These are phyloP conservation scores for Strigops habroptila DNA, from an alignment of 2,113 vertebrate genomes.

Conservation along the genomic window DNA sequence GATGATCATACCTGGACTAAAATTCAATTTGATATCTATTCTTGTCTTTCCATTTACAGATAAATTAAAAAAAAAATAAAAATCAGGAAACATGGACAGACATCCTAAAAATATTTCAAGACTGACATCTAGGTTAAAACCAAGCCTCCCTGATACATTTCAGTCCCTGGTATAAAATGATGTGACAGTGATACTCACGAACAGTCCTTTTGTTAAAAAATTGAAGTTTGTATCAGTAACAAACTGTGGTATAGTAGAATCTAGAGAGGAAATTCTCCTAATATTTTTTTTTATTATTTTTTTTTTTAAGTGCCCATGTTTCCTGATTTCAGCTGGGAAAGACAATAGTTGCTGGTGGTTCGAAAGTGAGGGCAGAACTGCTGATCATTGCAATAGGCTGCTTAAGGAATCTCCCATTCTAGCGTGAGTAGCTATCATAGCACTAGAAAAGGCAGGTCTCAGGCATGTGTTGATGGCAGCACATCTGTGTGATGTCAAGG, in stretches of 20 bases:
- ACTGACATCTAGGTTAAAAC: background rate
- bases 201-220: background rate
- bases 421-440: background rate
- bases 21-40: background rate
- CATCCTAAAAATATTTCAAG: background rate
- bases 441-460: background rate
- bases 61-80: background rate
- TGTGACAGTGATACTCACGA: background rate
- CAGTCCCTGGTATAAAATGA: background rate
- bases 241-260: background rate
- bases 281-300: background rate
- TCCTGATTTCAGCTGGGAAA: background rate
- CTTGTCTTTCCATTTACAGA: background rate
- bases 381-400: background rate
- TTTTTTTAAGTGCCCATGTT: background rate
- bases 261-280: background rate
- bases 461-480: background rate
- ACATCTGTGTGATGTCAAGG: background rate
- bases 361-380: background rate
- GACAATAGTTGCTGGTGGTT: background rate
- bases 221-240: background rate
- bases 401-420: background rate
- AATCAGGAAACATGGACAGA: background rate
- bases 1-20: background rate
- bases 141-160: background rate